Percentiles rank a stretch among this genome's conserved stretches.
Evolutionary conservation across 2,797 vertebrate genomes (phyloP).

Genomic region (Pangasius macronema): DNA sequence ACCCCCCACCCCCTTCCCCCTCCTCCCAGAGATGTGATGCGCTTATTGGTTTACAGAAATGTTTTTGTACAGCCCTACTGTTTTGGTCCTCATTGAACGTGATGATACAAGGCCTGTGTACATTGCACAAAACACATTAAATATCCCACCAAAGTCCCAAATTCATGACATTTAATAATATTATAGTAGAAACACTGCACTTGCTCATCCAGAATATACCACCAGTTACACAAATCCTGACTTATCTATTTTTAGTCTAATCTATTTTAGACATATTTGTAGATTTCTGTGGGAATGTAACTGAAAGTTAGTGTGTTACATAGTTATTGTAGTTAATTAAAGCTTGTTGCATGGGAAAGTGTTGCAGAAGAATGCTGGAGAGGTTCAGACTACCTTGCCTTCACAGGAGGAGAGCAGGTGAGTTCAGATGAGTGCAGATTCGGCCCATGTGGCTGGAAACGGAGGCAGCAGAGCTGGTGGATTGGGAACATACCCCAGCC

Average conservation of each 20-base stretch:
- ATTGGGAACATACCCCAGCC: slow-evolving; percentile 69
- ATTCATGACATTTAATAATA: not conserved
- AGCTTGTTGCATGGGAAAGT: not conserved
- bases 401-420: slow-evolving; percentile 24
- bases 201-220: not conserved
- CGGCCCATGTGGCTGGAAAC: slow-evolving; percentile 7
- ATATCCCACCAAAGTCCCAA: not conserved
- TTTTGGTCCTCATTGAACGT: slow-evolving; percentile 1
- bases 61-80: slow-evolving; percentile 8
- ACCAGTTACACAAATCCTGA: not conserved
- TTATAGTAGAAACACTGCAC: not conserved
- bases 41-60: slow-evolving; percentile 6
- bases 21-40: no score
- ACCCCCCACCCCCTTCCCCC: not conserved
- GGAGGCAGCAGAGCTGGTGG: slow-evolving; percentile 3
- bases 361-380: slow-evolving; percentile 19
- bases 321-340: not conserved
- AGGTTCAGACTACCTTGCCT: slow-evolving; percentile 24
- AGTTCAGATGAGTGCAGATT: slow-evolving; percentile 35
- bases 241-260: not conserved
- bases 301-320: not conserved
- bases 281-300: not conserved
- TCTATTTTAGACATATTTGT: not conserved
- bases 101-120: not conserved
- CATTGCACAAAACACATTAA: slow-evolving; percentile 8